Percentiles rank a stretch among this genome's conserved stretches.
Conservation (phyloP, 2,797 vertebrate genomes). For the Varecia variegata region DNA sequence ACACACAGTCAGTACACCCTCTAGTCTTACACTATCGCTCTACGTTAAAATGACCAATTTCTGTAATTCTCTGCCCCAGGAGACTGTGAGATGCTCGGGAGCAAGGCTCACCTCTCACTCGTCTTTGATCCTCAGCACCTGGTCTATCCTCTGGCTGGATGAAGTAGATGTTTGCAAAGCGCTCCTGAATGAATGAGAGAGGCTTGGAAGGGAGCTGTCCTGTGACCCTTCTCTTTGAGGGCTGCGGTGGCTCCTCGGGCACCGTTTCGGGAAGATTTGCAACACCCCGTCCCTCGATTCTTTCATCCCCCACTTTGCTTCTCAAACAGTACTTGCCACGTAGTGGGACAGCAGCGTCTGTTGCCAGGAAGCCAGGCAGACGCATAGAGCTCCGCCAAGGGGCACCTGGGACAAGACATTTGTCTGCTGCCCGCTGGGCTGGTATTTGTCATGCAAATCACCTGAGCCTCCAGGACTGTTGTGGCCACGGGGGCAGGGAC, state of each 20-base stretch:
- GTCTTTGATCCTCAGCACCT: background rate
- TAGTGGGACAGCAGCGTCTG: background rate
- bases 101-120: background rate
- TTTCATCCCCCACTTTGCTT: background rate
- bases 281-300: background rate
- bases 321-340: background rate
- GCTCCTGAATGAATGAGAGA: background rate
- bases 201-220: background rate
- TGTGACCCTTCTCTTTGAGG: background rate
- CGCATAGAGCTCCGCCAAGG: background rate
- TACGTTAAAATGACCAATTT: background rate
- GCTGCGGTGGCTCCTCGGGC: background rate
- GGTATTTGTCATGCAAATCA: background rate
- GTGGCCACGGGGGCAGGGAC: background rate
- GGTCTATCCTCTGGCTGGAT: no score
- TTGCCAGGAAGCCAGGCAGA: background rate
- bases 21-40: background rate
- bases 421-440: background rate
- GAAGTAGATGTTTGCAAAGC: background rate
- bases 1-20: background rate
- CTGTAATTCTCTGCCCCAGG: background rate
- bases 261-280: background rate
- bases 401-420: background rate
- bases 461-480: background rate
- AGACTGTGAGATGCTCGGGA: background rate